Evolutionary conservation across 2,888 invertebrate species (phyloP), one percentile per base, ranked within the genome.

Genomic region (Cancer borealis): DNA sequence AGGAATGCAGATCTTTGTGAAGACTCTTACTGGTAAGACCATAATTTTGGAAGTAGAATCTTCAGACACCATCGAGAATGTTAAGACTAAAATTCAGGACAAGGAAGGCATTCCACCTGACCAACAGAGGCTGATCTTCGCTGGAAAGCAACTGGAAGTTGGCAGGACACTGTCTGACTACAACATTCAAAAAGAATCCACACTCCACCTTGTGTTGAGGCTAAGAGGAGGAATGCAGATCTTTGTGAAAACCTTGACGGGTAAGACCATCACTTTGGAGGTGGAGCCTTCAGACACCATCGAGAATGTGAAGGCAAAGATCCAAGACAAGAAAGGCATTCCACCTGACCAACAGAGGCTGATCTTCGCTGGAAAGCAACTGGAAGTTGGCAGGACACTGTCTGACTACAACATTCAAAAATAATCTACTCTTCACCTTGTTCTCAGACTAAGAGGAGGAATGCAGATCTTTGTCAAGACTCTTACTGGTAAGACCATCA

Each of bases 81-180:
- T 92, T 39, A 92, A 92, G 88, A 66, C 54, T 3, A 92, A 92
- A n/a, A 92, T 92, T 14, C 92, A 88, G 60, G 88, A 92, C 46
- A 92, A 92, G 66, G 92, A 92, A 39, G 97, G 97, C 1, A 97
- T 97, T 95, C 97, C 97, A 0, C 97, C 97, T 94, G 97, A 97
- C 96, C 97, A 97, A 96, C 97, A 97, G 96, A 96, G 97, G 95
- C 96, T 97, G 90, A 97, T 97, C 96, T 97, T 97, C 96, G 97
- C 97, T 96, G 97, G 97, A 30, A 97, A 97, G 96, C 97, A 97
- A 96, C 96, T 97, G 95, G 97, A 97, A 96, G 97, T 97, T 96
- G 97, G 97, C 2, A 96, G 97, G n/a, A 97, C 97, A 10, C 96
- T 97, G 66, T 96, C 96, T 21, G 97, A 97, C 96, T 97, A 97